These are phyloP conservation scores for Anoplolepis gracilipes DNA, from an alignment of 1,140 invertebrate genomes.

Conservation along the genomic window DNA sequence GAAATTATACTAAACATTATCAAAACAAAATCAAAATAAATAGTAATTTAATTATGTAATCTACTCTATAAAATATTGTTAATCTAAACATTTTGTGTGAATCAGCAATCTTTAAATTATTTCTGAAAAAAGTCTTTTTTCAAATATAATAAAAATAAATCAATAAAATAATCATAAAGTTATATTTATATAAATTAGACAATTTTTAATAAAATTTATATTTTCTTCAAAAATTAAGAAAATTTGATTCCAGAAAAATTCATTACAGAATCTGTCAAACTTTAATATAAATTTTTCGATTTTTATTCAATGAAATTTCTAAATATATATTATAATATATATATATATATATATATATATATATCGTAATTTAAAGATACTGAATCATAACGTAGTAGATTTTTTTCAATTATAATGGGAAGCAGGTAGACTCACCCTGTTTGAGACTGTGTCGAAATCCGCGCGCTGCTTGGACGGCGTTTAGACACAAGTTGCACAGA, in stretches of 20 bases:
- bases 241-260: neutral
- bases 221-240: neutral
- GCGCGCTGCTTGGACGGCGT: conserved; percentile 72
- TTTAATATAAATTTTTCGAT: neutral
- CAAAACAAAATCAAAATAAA: neutral
- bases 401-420: too few relatives aligned
- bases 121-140: neutral
- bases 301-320: neutral
- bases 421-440: conserved; percentile 71
- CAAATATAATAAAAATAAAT: neutral
- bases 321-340: too few relatives aligned
- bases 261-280: neutral
- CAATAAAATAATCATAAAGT: conserved; percentile 8
- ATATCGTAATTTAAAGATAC: neutral
- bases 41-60: neutral
- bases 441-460: conserved; percentile 78
- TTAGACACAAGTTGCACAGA: conserved; percentile 69
- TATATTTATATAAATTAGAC: neutral
- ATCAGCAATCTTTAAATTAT: neutral
- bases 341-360: too few relatives aligned
- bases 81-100: too few relatives aligned
- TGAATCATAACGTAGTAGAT: neutral
- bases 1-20: neutral
- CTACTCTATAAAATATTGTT: too few relatives aligned
- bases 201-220: neutral